Percentiles rank a stretch among this genome's conserved stretches.
Evolutionary conservation across 2,113 vertebrate species (phyloP).

Genomic region (Holacanthus passer): DNA sequence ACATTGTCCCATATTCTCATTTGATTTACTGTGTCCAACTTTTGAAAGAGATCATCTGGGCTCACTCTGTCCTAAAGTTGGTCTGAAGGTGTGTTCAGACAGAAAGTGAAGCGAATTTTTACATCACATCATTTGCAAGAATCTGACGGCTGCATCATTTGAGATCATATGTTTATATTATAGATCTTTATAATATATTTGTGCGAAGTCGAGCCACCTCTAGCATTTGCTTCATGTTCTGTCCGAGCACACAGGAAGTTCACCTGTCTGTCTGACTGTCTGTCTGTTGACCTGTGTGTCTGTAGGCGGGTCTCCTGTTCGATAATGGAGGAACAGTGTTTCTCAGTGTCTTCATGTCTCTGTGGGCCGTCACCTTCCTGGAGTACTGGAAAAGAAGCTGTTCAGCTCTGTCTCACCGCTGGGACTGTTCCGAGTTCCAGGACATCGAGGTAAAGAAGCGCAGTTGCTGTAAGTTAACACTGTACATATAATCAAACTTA

Average conservation of each 20-base stretch:
- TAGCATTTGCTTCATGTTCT: not conserved
- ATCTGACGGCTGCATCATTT: no score
- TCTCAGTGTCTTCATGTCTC: conserved; percentile 88
- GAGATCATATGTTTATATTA: no score
- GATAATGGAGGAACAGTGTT: conserved; percentile 87
- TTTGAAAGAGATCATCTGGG: no score
- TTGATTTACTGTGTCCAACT: no score
- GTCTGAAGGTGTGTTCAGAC: no score
- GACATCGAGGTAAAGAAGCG: conserved; percentile 79
- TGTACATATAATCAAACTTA: not conserved
- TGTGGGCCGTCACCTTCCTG: conserved; percentile 87
- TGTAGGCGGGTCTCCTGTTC: conserved; percentile 85
- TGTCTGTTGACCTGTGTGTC: not conserved
- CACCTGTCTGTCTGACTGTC: not conserved
- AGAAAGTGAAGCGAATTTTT: not conserved
- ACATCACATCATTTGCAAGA: not conserved
- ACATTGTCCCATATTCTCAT: no score
- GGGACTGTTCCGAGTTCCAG: conserved; percentile 87
- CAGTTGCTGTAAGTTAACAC: not conserved
- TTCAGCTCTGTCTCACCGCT: conserved; percentile 83
- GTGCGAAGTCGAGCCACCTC: not conserved
- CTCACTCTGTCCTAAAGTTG: no score
- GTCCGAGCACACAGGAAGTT: not conserved
- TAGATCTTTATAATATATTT: not conserved
- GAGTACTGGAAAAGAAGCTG: conserved; percentile 88